Evolutionary conservation across 37 sponge, comb jelly and placozoan species (phyloP), one percentile per base, ranked within the genome.

Genomic region (Halichondria panicea): DNA sequence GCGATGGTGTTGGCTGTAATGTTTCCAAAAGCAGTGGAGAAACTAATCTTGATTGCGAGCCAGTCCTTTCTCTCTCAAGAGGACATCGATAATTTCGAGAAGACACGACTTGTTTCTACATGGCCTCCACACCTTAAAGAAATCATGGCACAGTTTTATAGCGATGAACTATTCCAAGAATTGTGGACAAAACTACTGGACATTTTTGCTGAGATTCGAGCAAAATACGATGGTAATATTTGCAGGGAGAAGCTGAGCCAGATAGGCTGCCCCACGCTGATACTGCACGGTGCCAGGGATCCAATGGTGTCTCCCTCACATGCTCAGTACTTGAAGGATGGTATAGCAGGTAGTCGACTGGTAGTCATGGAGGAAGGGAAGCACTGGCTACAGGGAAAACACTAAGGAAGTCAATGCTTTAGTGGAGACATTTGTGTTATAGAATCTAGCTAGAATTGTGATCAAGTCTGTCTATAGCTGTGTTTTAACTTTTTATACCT

Each of bases 261-360:
- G 19, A 40, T 88, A 0, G 2, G 3, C 63, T 82, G 83, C 36
- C 89, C 89, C 9, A 84, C 84, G 7, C 62, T 88, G 33, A 36
- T 88, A 13, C 73, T 88, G 37, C 89, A 88, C 42, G 89, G 89
- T 18, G 63, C n/a, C 15, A 83, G 77, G 40, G 89, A 88, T 38
- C 66, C 72, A 34, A 4, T 85, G 3, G 45, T 72, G 7, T 74
- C 86, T 11, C 3, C 18, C 7, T 71, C 71, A n/a, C 84, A 84
- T 63, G 65, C 84, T 22, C 71, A 64, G 40, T 84, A 76, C 28
- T 56, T 84, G 25, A 52, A 27, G n/a, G 70, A 87, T 54, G 4
- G 21, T 12, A 70, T 84, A 25, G 1, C 30, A 11, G 50, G 45
- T 0, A 30, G 56, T 30, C 50, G 31, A 31, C n/a, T 53, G 3